A percentile compares a stretch with the other conserved stretches of the same genome.
Conservation (phyloP, 2,888 invertebrate genomes). For the Trichopria drosophilae region DNA sequence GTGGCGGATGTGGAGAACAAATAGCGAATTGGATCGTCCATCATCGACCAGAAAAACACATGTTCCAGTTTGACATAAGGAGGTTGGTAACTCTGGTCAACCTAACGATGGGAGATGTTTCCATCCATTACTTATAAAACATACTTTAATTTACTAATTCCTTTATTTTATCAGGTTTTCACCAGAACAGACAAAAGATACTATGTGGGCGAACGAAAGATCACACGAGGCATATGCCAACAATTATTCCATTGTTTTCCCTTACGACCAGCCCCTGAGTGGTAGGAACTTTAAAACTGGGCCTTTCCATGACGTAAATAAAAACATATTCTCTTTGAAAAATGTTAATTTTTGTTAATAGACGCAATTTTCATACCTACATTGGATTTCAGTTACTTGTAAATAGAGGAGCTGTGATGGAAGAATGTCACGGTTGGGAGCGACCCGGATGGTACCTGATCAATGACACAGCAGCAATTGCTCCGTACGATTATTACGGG, state of each 20-base stretch:
- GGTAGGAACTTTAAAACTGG: conserved; percentile 73
- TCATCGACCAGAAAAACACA: conserved; percentile 81
- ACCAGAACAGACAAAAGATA: conserved; percentile 69
- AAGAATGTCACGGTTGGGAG: conserved; percentile 87
- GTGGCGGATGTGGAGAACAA: conserved; percentile 84
- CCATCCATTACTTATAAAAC: too few relatives aligned
- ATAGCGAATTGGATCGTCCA: conserved; percentile 82
- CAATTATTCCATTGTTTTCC: conserved; percentile 82
- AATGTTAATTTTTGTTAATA: neutral
- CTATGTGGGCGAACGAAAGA: conserved; percentile 77
- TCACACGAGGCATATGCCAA: conserved; percentile 89
- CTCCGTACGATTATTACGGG: conserved; percentile 85
- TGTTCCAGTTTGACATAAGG: conserved; percentile 85
- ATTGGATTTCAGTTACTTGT: conserved; percentile 66
- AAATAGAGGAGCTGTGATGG: conserved; percentile 82
- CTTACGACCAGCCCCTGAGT: conserved; percentile 80
- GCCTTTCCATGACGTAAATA: conserved; percentile 67
- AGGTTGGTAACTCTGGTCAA: conserved; percentile 45
- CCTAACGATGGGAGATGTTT: too few relatives aligned
- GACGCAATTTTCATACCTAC: conserved; percentile 5
- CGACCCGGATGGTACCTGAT: conserved; percentile 79
- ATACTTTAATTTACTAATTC: neutral
- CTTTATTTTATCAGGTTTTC: conserved; percentile 65
- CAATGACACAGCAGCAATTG: conserved; percentile 63
- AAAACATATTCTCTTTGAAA: conserved; percentile 10